phyloP scores from a whole-genome alignment of 2,797 vertebrate species.

The Jordanella pulchra region DNA sequence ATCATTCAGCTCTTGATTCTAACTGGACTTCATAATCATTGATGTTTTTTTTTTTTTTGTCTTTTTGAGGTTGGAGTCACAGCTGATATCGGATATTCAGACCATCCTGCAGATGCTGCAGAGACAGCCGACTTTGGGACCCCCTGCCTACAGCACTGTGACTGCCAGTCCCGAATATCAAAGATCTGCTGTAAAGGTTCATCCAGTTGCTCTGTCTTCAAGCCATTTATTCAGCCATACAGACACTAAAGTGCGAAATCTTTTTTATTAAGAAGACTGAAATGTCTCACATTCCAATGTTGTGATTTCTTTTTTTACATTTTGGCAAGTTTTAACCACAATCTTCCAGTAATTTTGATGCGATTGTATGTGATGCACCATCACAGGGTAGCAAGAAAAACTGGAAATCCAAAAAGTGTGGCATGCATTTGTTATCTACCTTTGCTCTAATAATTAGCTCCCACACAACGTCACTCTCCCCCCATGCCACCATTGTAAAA shows the following conservation, averaged over 20 bases:
- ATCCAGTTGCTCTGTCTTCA: constrained; percentile 83
- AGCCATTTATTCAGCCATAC: constrained; percentile 43
- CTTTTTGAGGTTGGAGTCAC: constrained; percentile 91
- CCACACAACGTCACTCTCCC: too few species aligned
- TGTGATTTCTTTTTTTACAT: neutral
- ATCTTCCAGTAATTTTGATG: neutral
- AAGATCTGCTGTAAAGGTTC: constrained; percentile 78
- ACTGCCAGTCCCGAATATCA: constrained; percentile 86
- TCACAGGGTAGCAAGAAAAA: neutral
- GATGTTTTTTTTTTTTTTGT: constrained; percentile 19
- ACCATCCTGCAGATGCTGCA: constrained; percentile 94
- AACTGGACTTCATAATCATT: constrained; percentile 27
- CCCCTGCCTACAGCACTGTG: constrained; percentile 94
- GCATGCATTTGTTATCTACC: neutral
- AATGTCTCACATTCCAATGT: neutral
- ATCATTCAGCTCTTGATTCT: constrained; percentile 6
- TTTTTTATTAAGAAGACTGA: neutral
- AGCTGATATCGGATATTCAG: constrained; percentile 95
- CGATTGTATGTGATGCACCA: neutral
- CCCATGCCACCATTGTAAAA: too few species aligned
- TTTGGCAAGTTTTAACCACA: neutral
- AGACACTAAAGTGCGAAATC: constrained; percentile 67
- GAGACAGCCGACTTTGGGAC: constrained; percentile 87
- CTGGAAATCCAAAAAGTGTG: neutral
- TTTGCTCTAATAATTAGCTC: neutral